These are phyloP conservation scores for Acronicta psi DNA, from an alignment of 2,888 invertebrate species.

Conservation along the genomic window DNA sequence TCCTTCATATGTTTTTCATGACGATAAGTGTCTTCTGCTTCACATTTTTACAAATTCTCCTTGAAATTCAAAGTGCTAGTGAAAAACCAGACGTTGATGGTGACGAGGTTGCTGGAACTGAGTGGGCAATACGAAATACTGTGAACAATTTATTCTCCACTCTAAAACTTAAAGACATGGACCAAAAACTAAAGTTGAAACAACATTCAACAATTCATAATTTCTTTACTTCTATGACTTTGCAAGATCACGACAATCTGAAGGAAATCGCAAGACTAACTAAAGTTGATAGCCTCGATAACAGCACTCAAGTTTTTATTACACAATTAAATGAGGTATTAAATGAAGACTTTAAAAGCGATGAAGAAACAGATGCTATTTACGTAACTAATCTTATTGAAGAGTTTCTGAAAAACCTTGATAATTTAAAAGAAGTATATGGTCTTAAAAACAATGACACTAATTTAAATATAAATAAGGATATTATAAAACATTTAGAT, in stretches of 20 bases:
- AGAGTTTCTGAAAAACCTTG: slow-evolving; percentile 58
- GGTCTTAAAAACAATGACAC: slow-evolving; percentile 46
- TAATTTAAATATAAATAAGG: slow-evolving; percentile 53
- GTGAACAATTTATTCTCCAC: slow-evolving; percentile 66
- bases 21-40: slow-evolving; percentile 33
- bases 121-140: slow-evolving; percentile 60
- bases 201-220: slow-evolving; percentile 69
- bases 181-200: slow-evolving; percentile 58
- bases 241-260: slow-evolving; percentile 64
- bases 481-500: slow-evolving; percentile 51
- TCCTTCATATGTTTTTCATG: slow-evolving; percentile 42
- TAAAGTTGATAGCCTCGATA: slow-evolving; percentile 58
- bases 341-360: slow-evolving; percentile 56
- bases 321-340: slow-evolving; percentile 67
- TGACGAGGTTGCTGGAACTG: slow-evolving; percentile 60
- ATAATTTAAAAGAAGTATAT: slow-evolving; percentile 58
- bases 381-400: slow-evolving; percentile 54
- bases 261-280: slow-evolving; percentile 65
- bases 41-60: slow-evolving; percentile 30
- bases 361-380: slow-evolving; percentile 51
- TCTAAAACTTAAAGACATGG: slow-evolving; percentile 60
- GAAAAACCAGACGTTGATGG: slow-evolving; percentile 55
- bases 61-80: slow-evolving; percentile 46
- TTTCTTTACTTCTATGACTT: slow-evolving; percentile 66
- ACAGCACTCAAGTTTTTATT: slow-evolving; percentile 65